Base-by-base conservation (phyloP, 2,113 vertebrate genomes). In the Vanacampus margaritifer region DNA sequence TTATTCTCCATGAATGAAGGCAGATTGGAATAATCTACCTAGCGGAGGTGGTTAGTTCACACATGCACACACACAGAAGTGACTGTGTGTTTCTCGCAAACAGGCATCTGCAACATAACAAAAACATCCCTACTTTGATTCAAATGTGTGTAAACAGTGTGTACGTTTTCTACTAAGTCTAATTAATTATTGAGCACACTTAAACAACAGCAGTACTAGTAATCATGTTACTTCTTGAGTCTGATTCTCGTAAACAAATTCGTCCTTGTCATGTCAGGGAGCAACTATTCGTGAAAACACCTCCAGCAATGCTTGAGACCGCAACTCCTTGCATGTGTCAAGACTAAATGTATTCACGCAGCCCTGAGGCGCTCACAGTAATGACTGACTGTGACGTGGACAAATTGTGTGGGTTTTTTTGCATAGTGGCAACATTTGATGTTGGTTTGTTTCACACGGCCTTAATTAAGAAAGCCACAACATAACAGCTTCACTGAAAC, bases 1-100 rank as follows among this genome's bases (percentile, higher is more conserved):
- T 58, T 35, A 35, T 76, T 65, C 32, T 24, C 16, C 1, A 2
- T 76, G 67, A 80, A 73, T 71, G 53, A 46, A 51, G 35, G 39
- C 26, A 32, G 51, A 17, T 19, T 26, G 54, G 16, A 16, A 2
- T 50, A 14, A 76, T 80, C 71, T 68, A 17, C 17, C 11, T 39
- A 24, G 4, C 9, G 53, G 51, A 67, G 72, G 60, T 14, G 21
- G 45, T 35, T 8, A 1, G 17, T 24, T 43, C 13, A 43, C 3
- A 3, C 16, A 37, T 4, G 46, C n/a, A 65, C 21, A 43, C 23
- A 32, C 39, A 56, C 19, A 59, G 13, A 2, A 9, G 48, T n/a
- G 19, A 5, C 24, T 54, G 26, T 12, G n/a, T 16, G 26, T 54
- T 26, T 57, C 16, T 37, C 26, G 36, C 9, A 58, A 64, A 39